Percentiles rank a stretch among this genome's conserved stretches.
These are phyloP conservation scores for Hydrozoanthus tunicans DNA, from an alignment of 64 coral and sea anemone species.

Conservation along the genomic window DNA sequence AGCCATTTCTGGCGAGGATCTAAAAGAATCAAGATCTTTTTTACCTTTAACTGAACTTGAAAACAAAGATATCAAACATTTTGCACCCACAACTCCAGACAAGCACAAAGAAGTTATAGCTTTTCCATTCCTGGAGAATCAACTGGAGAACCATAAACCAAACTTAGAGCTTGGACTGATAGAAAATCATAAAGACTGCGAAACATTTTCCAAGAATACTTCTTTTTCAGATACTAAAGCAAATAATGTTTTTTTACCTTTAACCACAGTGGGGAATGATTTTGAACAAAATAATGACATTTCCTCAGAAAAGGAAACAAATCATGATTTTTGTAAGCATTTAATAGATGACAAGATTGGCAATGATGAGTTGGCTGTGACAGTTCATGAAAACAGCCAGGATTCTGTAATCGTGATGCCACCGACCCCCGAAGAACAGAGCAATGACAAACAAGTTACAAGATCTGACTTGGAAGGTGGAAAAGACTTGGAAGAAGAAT, in stretches of 20 bases:
- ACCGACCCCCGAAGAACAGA: conserved; percentile 15
- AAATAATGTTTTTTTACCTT: neutral
- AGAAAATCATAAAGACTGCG: conserved; percentile 8
- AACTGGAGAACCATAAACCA: neutral
- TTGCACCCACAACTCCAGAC: neutral
- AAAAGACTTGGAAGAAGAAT: neutral
- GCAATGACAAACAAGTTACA: neutral
- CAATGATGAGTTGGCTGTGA: neutral
- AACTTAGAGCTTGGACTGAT: neutral
- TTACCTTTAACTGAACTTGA: neutral
- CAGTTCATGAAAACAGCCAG: neutral
- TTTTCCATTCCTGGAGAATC: neutral
- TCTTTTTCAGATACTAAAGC: neutral
- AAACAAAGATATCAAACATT: neutral
- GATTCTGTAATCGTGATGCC: neutral
- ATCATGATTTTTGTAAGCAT: neutral
- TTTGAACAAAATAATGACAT: neutral
- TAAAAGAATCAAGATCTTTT: neutral
- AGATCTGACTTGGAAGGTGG: neutral
- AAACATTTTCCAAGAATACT: neutral
- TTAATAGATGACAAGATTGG: neutral
- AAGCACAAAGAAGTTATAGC: conserved; percentile 10
- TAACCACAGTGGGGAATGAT: neutral
- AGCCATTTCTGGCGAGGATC: neutral
- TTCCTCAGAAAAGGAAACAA: neutral